Conservation (phyloP, 1,140 invertebrate genomes). For the Meloidogyne exigua region DNA sequence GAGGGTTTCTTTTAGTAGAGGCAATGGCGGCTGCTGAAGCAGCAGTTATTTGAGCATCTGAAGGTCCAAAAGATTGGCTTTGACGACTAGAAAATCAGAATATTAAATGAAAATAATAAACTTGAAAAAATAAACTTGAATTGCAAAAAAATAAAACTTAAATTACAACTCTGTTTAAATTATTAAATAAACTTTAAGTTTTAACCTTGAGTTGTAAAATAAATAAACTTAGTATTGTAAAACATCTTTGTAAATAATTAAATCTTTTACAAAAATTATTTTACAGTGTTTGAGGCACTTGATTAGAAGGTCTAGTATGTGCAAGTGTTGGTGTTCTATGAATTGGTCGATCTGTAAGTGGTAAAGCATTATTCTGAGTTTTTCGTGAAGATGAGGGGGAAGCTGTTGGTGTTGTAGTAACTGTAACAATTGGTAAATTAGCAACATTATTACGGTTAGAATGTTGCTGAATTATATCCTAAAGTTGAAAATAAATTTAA, state of each 20-base stretch:
- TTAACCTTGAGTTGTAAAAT: background rate
- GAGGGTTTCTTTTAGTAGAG: background rate
- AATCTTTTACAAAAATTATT: background rate
- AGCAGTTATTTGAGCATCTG: background rate
- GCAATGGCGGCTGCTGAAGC: background rate
- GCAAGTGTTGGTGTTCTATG: conserved; percentile 3
- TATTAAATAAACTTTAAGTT: too few relatives aligned
- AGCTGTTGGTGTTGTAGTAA: background rate
- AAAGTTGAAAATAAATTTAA: background rate
- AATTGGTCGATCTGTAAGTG: background rate
- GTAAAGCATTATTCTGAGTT: conserved; percentile 1
- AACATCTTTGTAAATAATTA: too few relatives aligned
- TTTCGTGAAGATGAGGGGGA: background rate
- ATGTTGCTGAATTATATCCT: conserved; percentile 21
- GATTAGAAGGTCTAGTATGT: background rate
- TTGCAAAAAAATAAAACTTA: too few relatives aligned
- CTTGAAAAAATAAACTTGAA: too few relatives aligned
- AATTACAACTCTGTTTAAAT: too few relatives aligned
- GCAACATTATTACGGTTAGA: background rate
- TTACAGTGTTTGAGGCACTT: background rate
- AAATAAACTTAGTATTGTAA: too few relatives aligned
- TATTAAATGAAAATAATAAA: too few relatives aligned
- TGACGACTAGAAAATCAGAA: conserved; percentile 11
- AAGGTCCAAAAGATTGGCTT: conserved; percentile 23
- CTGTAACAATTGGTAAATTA: background rate